Evolutionary conservation across 2,797 vertebrate species (phyloP).

Genomic region (Xenopus petersii): DNA sequence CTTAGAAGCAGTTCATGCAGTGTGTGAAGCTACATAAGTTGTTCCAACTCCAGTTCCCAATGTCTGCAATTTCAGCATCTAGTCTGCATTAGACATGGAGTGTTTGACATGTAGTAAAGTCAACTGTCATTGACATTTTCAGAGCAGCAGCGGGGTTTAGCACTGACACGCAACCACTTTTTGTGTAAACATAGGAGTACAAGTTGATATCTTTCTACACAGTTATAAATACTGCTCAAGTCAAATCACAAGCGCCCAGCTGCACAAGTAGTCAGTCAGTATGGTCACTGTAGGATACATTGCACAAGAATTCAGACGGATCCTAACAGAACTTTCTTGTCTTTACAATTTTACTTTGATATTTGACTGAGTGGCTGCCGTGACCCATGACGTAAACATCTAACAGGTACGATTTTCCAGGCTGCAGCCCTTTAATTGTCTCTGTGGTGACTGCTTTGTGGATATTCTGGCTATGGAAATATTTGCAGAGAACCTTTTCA

Average conservation of each 20-base stretch:
- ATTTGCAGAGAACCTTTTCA: constrained; percentile 96
- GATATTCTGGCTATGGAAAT: constrained; percentile 93
- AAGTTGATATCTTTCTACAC: constrained; percentile 79
- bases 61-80: constrained; percentile 55
- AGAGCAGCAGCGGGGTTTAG: constrained; percentile 54
- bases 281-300: constrained; percentile 74
- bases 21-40: constrained; percentile 54
- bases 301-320: constrained; percentile 76
- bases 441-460: constrained; percentile 97
- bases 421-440: constrained; percentile 85
- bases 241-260: constrained; percentile 73
- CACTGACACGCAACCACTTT: constrained; percentile 54
- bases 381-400: constrained; percentile 95
- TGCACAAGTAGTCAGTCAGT: constrained; percentile 82
- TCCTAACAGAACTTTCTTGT: constrained; percentile 95
- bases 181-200: constrained; percentile 85
- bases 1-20: constrained; percentile 81
- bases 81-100: constrained; percentile 57
- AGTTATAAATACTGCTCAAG: constrained; percentile 67
- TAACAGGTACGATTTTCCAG: constrained; percentile 91
- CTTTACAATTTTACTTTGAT: constrained; percentile 98
- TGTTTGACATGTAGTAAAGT: constrained; percentile 48
- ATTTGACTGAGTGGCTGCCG: constrained; percentile 91
- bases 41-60: constrained; percentile 51
- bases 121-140: constrained; percentile 47